phyloP scores from a whole-genome alignment of 1,140 invertebrate species.

The Triops cancriformis region DNA sequence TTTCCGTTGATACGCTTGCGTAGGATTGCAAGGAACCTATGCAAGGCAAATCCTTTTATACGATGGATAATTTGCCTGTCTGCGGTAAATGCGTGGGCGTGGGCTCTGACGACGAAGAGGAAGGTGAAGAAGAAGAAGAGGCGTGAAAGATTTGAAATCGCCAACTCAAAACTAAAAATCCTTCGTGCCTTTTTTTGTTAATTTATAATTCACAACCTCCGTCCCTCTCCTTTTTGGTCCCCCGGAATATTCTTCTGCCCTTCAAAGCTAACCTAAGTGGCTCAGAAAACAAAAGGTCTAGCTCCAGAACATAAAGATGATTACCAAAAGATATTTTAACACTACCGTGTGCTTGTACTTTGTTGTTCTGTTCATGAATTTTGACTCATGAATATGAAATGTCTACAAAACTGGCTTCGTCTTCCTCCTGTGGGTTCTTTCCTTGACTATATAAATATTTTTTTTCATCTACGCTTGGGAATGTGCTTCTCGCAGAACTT shows the following conservation, averaged over 20 bases:
- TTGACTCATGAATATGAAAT: conserved; percentile 7
- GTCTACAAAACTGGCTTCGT: neutral
- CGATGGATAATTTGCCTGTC: conserved; percentile 83
- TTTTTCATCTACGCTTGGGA: too few relatives aligned
- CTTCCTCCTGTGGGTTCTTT: neutral
- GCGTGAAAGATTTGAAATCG: conserved; percentile 29
- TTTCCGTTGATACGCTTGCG: neutral
- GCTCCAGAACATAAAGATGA: neutral
- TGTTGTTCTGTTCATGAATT: conserved; percentile 3
- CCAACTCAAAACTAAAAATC: neutral
- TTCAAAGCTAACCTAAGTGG: neutral
- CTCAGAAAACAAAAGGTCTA: neutral
- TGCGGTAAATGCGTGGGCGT: conserved; percentile 69
- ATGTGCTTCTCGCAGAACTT: too few relatives aligned
- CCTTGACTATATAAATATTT: neutral
- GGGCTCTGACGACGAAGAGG: conserved; percentile 36
- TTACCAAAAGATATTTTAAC: neutral
- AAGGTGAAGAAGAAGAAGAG: conserved; percentile 55
- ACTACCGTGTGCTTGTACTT: neutral
- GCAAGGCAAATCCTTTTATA: conserved; percentile 89
- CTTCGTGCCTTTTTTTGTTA: conserved; percentile 14
- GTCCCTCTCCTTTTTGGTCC: conserved; percentile 25
- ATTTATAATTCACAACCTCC: conserved; percentile 20
- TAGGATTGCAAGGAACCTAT: conserved; percentile 88
- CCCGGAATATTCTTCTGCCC: neutral